Percentiles rank a stretch among this genome's conserved stretches.
phyloP scores from a whole-genome alignment of 2,888 invertebrate genomes.

The Tiphia femorata region DNA sequence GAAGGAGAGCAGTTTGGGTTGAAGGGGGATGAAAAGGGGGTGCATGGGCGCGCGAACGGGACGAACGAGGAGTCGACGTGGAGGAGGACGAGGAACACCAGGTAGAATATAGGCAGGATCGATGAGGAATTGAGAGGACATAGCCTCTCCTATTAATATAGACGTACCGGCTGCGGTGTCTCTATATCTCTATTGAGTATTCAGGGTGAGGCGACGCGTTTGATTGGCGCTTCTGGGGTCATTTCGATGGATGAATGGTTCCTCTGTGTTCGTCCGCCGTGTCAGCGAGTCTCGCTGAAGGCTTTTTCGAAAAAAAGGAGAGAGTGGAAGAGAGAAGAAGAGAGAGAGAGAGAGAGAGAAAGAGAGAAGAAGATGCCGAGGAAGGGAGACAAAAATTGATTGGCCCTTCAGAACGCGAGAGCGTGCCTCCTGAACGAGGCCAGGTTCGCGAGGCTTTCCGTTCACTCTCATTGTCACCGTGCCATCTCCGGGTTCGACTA shows the following conservation, averaged over 20 bases:
- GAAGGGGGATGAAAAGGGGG: constrained; percentile 5
- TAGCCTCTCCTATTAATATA: constrained; percentile 40
- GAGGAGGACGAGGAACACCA: too few species aligned
- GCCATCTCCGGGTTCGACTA: constrained; percentile 30
- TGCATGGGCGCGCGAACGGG: neutral
- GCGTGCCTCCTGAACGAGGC: constrained; percentile 33
- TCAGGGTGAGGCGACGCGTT: constrained; percentile 49
- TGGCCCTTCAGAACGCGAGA: constrained; percentile 52
- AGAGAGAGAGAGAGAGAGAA: neutral
- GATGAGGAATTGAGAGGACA: constrained; percentile 31
- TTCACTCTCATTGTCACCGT: constrained; percentile 39
- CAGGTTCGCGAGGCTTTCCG: constrained; percentile 25
- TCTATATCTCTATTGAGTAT: constrained; percentile 49
- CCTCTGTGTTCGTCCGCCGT: constrained; percentile 41
- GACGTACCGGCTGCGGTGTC: constrained; percentile 29
- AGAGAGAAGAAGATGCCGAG: constrained; percentile 24
- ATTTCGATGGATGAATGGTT: constrained; percentile 53
- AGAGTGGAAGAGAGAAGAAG: neutral
- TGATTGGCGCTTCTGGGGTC: constrained; percentile 54
- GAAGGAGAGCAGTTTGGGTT: neutral
- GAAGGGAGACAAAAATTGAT: constrained; percentile 49
- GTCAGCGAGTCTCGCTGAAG: constrained; percentile 39
- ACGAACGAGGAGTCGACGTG: too few species aligned
- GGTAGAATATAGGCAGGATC: constrained; percentile 12
- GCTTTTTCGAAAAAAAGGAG: constrained; percentile 32